Evolutionary conservation across 1,140 invertebrate species (phyloP).

Genomic region (Philopotamus ludificatus): DNA sequence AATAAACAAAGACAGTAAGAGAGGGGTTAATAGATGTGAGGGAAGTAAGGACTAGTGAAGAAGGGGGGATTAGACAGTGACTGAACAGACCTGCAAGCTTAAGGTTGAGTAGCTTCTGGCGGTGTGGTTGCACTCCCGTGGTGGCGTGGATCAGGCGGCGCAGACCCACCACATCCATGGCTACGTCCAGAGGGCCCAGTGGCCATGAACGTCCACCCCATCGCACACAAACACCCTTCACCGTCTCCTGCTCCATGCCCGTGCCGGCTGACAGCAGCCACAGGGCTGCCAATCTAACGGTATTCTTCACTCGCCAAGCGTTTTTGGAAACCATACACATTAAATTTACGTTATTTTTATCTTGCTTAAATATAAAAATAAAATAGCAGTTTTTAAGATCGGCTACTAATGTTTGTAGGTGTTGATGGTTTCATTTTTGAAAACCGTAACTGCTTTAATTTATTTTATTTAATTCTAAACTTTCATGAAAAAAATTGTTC

Average conservation of each 20-base stretch:
- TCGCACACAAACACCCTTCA: not conserved
- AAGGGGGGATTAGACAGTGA: not conserved
- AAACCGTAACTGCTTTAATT: too few species aligned
- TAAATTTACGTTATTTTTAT: too few species aligned
- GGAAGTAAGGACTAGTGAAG: not conserved
- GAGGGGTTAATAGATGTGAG: conserved; percentile 20
- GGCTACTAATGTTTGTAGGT: too few species aligned
- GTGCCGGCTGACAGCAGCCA: too few species aligned
- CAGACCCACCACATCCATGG: conserved; percentile 47
- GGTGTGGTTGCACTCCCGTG: conserved; percentile 81
- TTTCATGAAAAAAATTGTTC: too few species aligned
- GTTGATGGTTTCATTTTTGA: too few species aligned
- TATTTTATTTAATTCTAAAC: too few species aligned
- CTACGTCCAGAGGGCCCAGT: not conserved
- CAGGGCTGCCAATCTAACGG: too few species aligned
- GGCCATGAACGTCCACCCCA: conserved; percentile 4
- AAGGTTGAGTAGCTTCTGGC: conserved; percentile 91
- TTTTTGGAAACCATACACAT: too few species aligned
- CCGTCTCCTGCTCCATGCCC: not conserved
- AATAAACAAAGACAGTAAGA: conserved; percentile 32
- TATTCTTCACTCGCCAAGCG: too few species aligned
- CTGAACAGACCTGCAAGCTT: conserved; percentile 80
- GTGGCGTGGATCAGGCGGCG: conserved; percentile 78
- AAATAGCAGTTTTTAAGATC: too few species aligned
- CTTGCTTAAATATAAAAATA: too few species aligned